These are phyloP conservation scores for Hypomecis atomaria DNA, from an alignment of 2,888 invertebrate genomes.

Conservation along the genomic window DNA sequence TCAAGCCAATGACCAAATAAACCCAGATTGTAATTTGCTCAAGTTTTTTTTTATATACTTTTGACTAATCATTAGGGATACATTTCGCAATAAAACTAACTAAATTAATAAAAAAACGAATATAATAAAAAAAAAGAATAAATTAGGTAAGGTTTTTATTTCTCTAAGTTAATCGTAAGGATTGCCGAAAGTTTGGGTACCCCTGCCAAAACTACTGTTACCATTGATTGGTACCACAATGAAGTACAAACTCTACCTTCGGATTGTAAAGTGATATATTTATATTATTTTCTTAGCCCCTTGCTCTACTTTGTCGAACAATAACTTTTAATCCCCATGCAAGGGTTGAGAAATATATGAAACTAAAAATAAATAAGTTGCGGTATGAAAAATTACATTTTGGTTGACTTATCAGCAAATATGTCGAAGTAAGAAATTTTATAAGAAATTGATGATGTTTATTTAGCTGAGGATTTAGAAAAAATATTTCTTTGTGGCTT, in stretches of 20 bases:
- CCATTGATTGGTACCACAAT: conserved; percentile 79
- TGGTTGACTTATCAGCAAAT: conserved; percentile 67
- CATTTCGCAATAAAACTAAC: too few relatives aligned
- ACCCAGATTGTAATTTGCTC: too few relatives aligned
- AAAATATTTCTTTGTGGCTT: conserved; percentile 33
- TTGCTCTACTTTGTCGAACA: conserved; percentile 60
- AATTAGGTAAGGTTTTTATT: too few relatives aligned
- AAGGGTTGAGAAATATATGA: conserved; percentile 53
- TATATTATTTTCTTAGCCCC: conserved; percentile 77
- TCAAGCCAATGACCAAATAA: too few relatives aligned
- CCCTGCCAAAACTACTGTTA: conserved; percentile 58
- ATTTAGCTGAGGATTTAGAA: conserved; percentile 48
- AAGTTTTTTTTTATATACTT: too few relatives aligned
- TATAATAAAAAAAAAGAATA: too few relatives aligned
- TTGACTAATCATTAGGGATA: too few relatives aligned
- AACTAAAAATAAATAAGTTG: conserved; percentile 55
- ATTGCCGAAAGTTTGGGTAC: conserved; percentile 56
- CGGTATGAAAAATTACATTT: conserved; percentile 76
- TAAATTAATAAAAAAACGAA: too few relatives aligned
- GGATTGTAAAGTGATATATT: conserved; percentile 82
- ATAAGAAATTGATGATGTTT: conserved; percentile 62
- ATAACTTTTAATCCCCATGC: conserved; percentile 63
- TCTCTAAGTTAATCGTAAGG: too few relatives aligned
- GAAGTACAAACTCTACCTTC: conserved; percentile 72
- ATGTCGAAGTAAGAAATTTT: conserved; percentile 49